Evolutionary conservation across 2,113 vertebrate genomes (phyloP).

Genomic region (Malaclemys terrapin): DNA sequence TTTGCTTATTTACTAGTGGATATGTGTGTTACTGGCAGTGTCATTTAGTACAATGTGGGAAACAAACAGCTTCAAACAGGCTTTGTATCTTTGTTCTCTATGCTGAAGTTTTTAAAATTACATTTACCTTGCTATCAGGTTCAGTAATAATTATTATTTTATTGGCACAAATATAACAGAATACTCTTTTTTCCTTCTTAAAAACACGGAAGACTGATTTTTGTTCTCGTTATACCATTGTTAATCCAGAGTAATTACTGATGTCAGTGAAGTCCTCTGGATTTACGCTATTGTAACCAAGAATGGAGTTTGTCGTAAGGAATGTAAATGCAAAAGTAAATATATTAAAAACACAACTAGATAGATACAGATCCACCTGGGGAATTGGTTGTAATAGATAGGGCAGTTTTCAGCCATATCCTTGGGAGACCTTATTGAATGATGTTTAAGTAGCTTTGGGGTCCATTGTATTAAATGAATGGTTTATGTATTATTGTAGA

Average conservation of each 20-base stretch:
- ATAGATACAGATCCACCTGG: slow-evolving; percentile 19
- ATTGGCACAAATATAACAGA: background rate
- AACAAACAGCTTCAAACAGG: slow-evolving; percentile 41
- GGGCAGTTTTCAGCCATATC: no score
- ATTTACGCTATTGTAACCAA: slow-evolving; percentile 45
- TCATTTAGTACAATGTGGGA: slow-evolving; percentile 50
- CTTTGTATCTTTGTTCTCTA: slow-evolving; percentile 26
- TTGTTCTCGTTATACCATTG: background rate
- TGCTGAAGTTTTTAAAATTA: slow-evolving; percentile 7
- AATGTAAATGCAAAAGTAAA: slow-evolving; percentile 47
- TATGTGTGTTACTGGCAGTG: slow-evolving; percentile 25
- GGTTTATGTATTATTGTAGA: no score
- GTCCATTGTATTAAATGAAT: no score
- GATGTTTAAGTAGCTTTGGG: no score
- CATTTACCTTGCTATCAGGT: background rate
- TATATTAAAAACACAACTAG: slow-evolving; percentile 61
- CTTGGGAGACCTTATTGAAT: no score
- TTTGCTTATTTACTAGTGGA: slow-evolving; percentile 51
- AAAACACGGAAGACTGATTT: background rate
- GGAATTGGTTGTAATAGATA: background rate
- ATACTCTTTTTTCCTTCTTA: background rate
- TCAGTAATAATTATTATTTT: background rate
- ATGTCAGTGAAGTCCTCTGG: background rate
- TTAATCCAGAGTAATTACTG: slow-evolving; percentile 31
- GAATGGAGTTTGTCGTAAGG: slow-evolving; percentile 48